Conservation (phyloP, 2,797 vertebrate species). For the Trachops cirrhosus region DNA sequence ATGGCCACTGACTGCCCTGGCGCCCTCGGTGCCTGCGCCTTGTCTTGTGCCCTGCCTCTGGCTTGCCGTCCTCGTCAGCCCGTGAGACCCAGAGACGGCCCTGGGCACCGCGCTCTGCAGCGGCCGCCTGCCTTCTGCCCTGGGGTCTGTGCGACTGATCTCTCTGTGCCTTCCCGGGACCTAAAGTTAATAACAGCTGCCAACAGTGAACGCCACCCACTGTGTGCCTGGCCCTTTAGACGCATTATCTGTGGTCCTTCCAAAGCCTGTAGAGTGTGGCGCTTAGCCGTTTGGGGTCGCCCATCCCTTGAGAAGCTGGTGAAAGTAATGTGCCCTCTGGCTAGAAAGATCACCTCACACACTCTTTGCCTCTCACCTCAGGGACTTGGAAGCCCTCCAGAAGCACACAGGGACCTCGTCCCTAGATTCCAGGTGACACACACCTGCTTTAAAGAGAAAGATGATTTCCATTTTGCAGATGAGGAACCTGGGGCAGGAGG, state of each 20-base stretch:
- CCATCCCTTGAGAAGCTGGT: not conserved
- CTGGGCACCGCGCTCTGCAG: no score
- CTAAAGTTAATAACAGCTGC: not conserved
- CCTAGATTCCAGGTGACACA: not conserved
- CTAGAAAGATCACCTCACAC: not conserved
- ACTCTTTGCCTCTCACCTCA: not conserved
- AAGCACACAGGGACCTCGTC: not conserved
- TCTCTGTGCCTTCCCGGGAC: not conserved
- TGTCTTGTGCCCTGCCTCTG: not conserved
- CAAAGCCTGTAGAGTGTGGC: not conserved
- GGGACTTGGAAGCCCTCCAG: not conserved
- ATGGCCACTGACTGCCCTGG: fast-evolving
- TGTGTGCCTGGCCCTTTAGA: fast-evolving
- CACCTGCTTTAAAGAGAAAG: not conserved
- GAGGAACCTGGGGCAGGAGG: not conserved
- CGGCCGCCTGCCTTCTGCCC: not conserved
- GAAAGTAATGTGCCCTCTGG: not conserved
- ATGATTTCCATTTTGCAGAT: not conserved
- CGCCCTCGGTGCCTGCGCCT: fast-evolving
- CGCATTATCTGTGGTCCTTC: fast-evolving
- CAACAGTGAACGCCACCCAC: not conserved
- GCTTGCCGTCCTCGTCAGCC: not conserved
- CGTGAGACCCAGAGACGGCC: not conserved
- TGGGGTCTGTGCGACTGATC: not conserved
- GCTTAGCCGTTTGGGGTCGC: not conserved